Percentiles rank a stretch among this genome's conserved stretches.
phyloP scores from a whole-genome alignment of 2,888 invertebrate species.

The Tetanocera ferruginea region DNA sequence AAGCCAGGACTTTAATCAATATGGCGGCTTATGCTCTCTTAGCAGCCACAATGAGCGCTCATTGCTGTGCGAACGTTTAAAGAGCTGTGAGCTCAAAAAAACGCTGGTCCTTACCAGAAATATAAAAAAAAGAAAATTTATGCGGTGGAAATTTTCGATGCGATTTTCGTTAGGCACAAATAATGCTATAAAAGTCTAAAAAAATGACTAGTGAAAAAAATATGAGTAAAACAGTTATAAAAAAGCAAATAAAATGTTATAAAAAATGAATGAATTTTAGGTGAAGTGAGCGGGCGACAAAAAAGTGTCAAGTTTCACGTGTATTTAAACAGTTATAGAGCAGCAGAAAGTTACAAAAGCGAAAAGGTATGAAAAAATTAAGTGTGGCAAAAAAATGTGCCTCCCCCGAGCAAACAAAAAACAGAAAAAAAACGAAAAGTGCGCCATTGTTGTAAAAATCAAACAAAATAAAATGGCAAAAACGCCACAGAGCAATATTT shows the following conservation, averaged over 20 bases:
- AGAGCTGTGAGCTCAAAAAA: background rate
- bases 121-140: too few species aligned
- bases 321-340: background rate
- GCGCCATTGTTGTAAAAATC: background rate
- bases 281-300: background rate
- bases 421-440: too few species aligned
- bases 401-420: background rate
- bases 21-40: constrained; percentile 13
- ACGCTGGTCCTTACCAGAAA: too few species aligned
- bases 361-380: background rate
- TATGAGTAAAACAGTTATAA: background rate
- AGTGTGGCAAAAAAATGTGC: background rate
- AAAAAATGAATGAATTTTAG: background rate
- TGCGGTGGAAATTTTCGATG: background rate
- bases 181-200: background rate
- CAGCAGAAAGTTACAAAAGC: background rate
- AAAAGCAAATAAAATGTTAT: background rate
- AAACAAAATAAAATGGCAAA: background rate
- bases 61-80: constrained; percentile 26
- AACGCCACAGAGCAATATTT: background rate
- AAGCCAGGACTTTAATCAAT: constrained; percentile 18
- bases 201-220: background rate
- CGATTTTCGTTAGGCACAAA: background rate
- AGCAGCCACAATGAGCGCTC: background rate
- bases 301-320: background rate